These are phyloP conservation scores for Crotalus viridis DNA, from an alignment of 2,113 vertebrate genomes.

Conservation along the genomic window DNA sequence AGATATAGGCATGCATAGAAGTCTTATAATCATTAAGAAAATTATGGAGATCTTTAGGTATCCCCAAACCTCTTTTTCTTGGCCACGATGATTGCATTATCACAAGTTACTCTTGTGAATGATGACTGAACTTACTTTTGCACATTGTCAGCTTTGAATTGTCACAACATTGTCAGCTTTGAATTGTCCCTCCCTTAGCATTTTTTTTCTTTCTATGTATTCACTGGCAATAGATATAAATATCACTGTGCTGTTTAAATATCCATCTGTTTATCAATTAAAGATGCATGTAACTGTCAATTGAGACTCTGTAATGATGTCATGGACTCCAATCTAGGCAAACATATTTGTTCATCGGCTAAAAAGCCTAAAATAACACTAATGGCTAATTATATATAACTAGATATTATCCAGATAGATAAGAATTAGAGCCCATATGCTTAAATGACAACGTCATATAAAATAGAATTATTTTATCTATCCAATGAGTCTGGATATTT, in stretches of 20 bases:
- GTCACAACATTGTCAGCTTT: background rate
- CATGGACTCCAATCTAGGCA: background rate
- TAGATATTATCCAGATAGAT: background rate
- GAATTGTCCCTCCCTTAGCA: background rate
- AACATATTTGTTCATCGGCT: background rate
- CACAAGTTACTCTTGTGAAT: background rate
- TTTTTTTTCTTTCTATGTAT: background rate
- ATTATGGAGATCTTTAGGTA: background rate
- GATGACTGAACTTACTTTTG: background rate
- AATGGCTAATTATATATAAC: background rate
- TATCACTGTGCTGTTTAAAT: background rate
- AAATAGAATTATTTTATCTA: background rate
- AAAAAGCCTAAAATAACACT: background rate
- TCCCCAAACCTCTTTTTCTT: background rate
- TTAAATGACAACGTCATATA: background rate
- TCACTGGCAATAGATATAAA: background rate
- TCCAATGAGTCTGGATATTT: background rate
- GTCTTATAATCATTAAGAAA: background rate
- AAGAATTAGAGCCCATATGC: background rate
- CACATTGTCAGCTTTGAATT: background rate
- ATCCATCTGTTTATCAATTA: background rate
- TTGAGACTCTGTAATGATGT: background rate
- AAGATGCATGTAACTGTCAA: background rate
- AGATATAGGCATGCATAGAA: background rate
- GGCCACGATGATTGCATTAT: background rate